Base-by-base conservation (phyloP, 2,888 invertebrate genomes). In the Norana najaformis region DNA sequence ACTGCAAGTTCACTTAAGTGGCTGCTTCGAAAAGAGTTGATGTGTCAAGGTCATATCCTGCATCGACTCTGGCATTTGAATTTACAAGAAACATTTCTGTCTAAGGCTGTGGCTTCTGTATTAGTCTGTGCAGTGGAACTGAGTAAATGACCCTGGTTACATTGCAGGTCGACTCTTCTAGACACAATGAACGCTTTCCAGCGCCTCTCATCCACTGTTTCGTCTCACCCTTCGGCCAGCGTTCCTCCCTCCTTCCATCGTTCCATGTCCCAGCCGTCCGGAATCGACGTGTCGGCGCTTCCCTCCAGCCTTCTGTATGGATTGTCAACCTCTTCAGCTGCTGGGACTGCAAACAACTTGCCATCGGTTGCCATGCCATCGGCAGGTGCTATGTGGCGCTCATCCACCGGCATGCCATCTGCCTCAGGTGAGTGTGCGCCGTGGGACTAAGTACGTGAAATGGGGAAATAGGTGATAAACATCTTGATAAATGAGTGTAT, bases 401-500 rank as follows among this genome's bases (percentile, higher is more conserved):
- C 89, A 36, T n/a, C 89, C 36, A 89, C 83, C 85, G 83, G 89
- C 82, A 39, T 83, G 37, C 89, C 91, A 88, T 82, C 91, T 38
- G 37, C 83, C 34, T 82, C 89, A 23, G 89, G 69, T 88, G 34
- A 37, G 85, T 85, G 36, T n/a, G 13, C 11, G 35, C 36, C n/a
- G n/a, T n/a, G n/a, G n/a, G n/a, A n/a, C n/a, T n/a, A n/a, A n/a
- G n/a, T n/a, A n/a, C n/a, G n/a, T n/a, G n/a, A n/a, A n/a, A n/a
- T 5, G 69, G 69, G 8, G n/a, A 69, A 30, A n/a, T 69, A 69
- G 69, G 13, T n/a, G 69, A 69, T 69, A n/a, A 16, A n/a, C 30
- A 13, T 69, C 69, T 4, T 69, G 30, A 8, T 69, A 3, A n/a
- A 69, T 69, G n/a, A 69, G n/a, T 69, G 1, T 8, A 8, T 69